Percentiles rank a stretch among this genome's conserved stretches.
Evolutionary conservation across 2,113 vertebrate genomes (phyloP).

Genomic region (Serilophus lunatus): DNA sequence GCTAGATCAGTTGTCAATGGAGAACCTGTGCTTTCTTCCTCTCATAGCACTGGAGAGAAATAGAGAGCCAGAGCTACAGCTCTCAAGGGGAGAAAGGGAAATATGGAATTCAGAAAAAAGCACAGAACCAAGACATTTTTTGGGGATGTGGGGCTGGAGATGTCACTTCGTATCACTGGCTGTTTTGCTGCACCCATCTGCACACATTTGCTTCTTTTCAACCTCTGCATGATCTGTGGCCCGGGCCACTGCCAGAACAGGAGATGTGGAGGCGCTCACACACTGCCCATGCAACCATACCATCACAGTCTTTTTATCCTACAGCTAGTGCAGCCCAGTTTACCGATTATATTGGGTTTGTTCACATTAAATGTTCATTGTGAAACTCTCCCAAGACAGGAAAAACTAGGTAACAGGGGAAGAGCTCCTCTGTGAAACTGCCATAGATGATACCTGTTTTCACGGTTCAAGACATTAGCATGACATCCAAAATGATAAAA

Average conservation of each 20-base stretch:
- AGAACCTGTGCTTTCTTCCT: neutral
- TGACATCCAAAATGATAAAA: neutral
- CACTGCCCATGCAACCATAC: neutral
- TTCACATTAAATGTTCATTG: neutral
- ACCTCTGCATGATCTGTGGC: rapidly evolving
- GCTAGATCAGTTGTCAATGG: neutral
- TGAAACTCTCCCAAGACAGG: conserved; percentile 26
- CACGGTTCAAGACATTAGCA: neutral
- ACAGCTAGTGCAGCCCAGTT: neutral
- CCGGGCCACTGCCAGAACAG: rapidly evolving
- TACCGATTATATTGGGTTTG: neutral
- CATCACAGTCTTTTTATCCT: neutral
- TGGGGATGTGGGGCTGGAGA: neutral
- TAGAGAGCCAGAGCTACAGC: neutral
- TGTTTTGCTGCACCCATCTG: neutral
- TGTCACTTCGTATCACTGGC: neutral
- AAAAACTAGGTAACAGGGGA: conserved; percentile 38
- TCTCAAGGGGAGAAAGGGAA: neutral
- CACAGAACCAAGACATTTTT: neutral
- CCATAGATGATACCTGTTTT: neutral
- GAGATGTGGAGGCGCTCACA: rapidly evolving
- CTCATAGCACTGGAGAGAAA: neutral
- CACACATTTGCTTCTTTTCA: neutral
- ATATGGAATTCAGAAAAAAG: neutral
- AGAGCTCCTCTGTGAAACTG: neutral